These are phyloP conservation scores for Heliocidaris erythrogramma DNA, from an alignment of 35 echinoderm and acorn worm species.

Conservation along the genomic window DNA sequence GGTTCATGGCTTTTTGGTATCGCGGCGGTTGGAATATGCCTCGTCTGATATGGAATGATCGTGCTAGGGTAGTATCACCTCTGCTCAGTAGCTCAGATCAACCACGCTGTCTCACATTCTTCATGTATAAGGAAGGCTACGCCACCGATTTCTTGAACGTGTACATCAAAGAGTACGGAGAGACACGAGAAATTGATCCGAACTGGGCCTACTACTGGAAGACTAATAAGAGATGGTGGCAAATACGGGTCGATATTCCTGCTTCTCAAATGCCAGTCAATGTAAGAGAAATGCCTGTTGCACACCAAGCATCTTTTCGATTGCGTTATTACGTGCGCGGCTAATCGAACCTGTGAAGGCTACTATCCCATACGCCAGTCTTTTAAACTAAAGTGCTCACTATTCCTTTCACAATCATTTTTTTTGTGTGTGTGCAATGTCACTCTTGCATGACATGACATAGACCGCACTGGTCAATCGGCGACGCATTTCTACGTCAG, in stretches of 20 bases:
- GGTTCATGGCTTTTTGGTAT: conserved; percentile 2
- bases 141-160: background rate
- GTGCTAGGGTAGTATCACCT: background rate
- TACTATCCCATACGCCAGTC: too few species aligned
- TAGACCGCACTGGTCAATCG: too few species aligned
- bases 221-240: background rate
- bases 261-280: conserved; percentile 3
- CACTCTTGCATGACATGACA: too few species aligned
- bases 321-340: too few species aligned
- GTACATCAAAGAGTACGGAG: background rate
- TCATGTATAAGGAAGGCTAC: background rate
- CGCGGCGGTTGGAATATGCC: background rate
- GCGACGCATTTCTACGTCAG: too few species aligned
- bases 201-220: background rate
- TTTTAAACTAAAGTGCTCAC: too few species aligned
- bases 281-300: background rate
- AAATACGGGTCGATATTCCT: background rate
- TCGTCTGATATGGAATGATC: background rate
- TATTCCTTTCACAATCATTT: too few species aligned
- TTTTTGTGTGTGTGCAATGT: too few species aligned
- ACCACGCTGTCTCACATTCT: background rate
- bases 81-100: background rate
- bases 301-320: background rate
- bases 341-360: too few species aligned
- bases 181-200: background rate